A percentile compares a stretch with the other conserved stretches of the same genome.
Evolutionary conservation across 1,140 invertebrate species (phyloP).

Genomic region (Cyclina sinensis): DNA sequence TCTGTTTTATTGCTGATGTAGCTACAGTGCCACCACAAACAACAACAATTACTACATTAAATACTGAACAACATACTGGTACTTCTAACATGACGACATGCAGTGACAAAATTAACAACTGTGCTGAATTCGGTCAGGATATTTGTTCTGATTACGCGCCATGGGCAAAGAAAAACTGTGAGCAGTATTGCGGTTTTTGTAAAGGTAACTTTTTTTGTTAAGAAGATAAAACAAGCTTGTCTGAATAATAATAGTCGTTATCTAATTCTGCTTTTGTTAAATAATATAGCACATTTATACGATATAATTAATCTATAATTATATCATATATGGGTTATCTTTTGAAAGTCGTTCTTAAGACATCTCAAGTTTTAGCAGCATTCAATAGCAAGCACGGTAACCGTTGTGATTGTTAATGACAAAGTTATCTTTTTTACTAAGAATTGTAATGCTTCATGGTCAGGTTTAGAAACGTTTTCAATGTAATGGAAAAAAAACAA

Average conservation of each 20-base stretch:
- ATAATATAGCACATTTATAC: neutral
- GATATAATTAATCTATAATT: neutral
- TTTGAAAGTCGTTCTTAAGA: neutral
- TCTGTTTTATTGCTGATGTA: neutral
- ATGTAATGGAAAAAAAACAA: neutral
- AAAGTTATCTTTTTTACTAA: neutral
- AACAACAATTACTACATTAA: neutral
- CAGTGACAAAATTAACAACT: neutral
- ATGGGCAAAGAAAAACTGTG: conserved; percentile 25
- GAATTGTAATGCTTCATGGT: neutral
- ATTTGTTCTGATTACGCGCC: neutral
- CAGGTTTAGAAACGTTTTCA: neutral
- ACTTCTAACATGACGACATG: neutral
- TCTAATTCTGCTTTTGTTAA: neutral
- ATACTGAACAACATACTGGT: neutral
- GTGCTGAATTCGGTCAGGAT: neutral
- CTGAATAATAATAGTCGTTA: neutral
- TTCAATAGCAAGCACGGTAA: too few species aligned
- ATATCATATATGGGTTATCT: neutral
- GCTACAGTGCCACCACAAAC: neutral
- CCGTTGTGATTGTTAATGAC: neutral
- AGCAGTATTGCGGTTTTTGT: conserved; percentile 35
- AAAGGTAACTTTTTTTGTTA: neutral
- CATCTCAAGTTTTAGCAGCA: neutral
- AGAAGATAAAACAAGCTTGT: neutral